Conservation (phyloP, 2,888 invertebrate genomes). For the Agrenia bidenticulata region DNA sequence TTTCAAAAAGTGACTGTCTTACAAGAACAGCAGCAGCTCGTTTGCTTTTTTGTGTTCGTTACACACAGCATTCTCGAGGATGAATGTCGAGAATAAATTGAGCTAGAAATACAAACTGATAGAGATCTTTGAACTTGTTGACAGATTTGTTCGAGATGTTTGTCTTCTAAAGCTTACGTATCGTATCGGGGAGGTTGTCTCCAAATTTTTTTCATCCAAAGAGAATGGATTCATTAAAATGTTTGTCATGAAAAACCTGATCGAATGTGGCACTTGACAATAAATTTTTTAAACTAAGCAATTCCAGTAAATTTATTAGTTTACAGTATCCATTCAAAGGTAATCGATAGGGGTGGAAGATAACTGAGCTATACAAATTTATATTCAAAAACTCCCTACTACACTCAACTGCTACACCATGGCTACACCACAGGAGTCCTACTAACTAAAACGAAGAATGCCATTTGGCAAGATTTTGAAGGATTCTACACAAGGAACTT, state of each 20-base stretch:
- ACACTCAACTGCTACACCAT: too few species aligned
- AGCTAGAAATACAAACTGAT: slow-evolving; percentile 27
- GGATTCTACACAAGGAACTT: too few species aligned
- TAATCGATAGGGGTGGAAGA: too few species aligned
- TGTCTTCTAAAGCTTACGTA: not conserved
- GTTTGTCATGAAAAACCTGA: not conserved
- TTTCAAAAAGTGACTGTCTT: not conserved
- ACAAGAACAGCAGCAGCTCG: slow-evolving; percentile 21
- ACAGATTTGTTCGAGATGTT: slow-evolving; percentile 29
- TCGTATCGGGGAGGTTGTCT: not conserved
- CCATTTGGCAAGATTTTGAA: too few species aligned
- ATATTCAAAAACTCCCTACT: too few species aligned
- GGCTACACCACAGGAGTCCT: too few species aligned
- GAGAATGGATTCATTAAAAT: slow-evolving; percentile 1
- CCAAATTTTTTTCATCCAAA: not conserved
- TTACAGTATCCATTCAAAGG: too few species aligned
- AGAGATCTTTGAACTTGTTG: slow-evolving; percentile 27
- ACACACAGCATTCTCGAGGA: slow-evolving; percentile 24
- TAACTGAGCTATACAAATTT: too few species aligned
- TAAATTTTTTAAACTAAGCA: too few species aligned
- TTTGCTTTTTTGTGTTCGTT: slow-evolving; percentile 21
- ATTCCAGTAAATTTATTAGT: too few species aligned
- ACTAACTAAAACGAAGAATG: too few species aligned
- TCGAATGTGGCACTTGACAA: too few species aligned
- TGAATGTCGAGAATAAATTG: slow-evolving; percentile 27